Base-by-base conservation (phyloP, 35 echinoderm and acorn worm species). In the Patiria miniata region DNA sequence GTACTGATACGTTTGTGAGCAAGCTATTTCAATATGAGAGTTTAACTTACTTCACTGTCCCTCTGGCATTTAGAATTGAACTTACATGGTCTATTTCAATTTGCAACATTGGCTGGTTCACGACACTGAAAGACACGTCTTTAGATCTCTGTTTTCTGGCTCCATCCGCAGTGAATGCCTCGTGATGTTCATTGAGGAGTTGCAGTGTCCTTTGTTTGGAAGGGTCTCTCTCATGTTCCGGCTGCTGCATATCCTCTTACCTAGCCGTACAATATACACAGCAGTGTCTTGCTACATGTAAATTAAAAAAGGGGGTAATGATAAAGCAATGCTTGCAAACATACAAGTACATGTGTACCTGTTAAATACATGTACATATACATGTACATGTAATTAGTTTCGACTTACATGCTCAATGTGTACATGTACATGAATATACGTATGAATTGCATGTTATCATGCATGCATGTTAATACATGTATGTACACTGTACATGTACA, bases 261-360 rank as follows among this genome's bases (percentile, higher is more conserved):
- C 81, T 90, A 23, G 76, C 36, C 15, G 30, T 42, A 59, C 88
- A 90, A 52, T 80, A 81, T 15, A 90, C 33, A 84, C 88, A 90
- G 61, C 81, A 85, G 61, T 90, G 80, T 21, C 88, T 81, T 33
- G 78, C 87, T 85, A 81, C 9, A 82, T 14, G 16, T 1, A 53
- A 8, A 34, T 26, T 77, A 12, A 77, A 10, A 12, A 29, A 29
- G 19, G 7, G 8, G 69, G 7, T 77, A 8, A 77, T 77, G 69
- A 23, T 77, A 23, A 29, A 8, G 22, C 8, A 12, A 7, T 77
- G 22, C 8, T 7, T 23, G 36, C 22, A 23, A 18, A 12, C 22
- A 9, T 52, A 38, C 9, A n/a, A 77, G 22, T 9, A 37, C 7
- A 37, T 8, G 7, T 77, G 7, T 77, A 8, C 8, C 7, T 9